phyloP scores from a whole-genome alignment of 2,888 invertebrate species.

The Alloscopus bannaensis region DNA sequence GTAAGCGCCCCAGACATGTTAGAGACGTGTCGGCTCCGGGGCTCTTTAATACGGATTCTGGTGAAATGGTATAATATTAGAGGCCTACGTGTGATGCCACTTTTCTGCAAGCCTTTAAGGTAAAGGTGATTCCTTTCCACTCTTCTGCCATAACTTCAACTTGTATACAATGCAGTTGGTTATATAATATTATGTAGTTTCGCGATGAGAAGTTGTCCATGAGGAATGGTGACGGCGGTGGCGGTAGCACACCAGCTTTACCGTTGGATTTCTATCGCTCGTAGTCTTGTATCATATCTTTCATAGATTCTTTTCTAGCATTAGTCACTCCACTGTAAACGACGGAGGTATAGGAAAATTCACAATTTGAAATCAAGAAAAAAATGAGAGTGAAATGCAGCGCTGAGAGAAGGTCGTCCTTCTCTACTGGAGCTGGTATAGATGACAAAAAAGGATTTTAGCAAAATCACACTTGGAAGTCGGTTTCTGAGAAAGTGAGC shows the following conservation, averaged over 20 bases:
- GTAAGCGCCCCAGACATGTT: slow-evolving; percentile 38
- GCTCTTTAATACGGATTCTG: neutral
- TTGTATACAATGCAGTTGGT: neutral
- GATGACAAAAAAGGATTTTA: slow-evolving; percentile 40
- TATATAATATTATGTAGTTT: neutral
- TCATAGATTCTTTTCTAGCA: slow-evolving; percentile 19
- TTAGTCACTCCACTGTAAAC: too few relatives aligned
- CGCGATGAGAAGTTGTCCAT: neutral
- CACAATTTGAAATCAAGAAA: slow-evolving; percentile 28
- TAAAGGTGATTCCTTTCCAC: slow-evolving; percentile 25
- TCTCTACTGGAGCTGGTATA: slow-evolving; percentile 14
- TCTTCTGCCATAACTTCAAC: neutral
- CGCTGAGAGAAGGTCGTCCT: slow-evolving; percentile 11
- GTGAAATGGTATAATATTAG: too few relatives aligned
- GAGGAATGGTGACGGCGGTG: neutral
- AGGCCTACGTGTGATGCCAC: slow-evolving; percentile 30
- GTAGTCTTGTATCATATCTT: slow-evolving; percentile 24
- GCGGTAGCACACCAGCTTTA: slow-evolving; percentile 25
- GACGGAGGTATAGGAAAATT: too few relatives aligned
- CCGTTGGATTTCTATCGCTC: slow-evolving; percentile 44
- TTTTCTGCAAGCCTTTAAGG: slow-evolving; percentile 32
- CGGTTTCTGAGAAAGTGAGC: too few relatives aligned
- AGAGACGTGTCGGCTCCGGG: slow-evolving; percentile 40
- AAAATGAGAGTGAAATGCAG: slow-evolving; percentile 16
- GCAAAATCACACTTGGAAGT: slow-evolving; percentile 38